Conservation (phyloP, 2,797 vertebrate genomes). For the Coregonus sp. region DNA sequence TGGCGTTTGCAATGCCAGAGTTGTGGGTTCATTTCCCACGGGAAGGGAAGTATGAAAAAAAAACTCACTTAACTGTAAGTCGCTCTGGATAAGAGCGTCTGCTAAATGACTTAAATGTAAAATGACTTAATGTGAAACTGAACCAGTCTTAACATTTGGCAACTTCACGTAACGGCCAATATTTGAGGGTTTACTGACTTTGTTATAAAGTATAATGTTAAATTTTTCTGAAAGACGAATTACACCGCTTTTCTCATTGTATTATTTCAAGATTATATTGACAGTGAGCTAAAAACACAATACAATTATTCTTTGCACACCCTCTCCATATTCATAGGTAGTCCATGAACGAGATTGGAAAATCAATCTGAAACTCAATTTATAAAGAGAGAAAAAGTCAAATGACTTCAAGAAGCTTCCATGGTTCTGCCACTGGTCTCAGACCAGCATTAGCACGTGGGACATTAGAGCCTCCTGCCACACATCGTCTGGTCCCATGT, state of each 20-base stretch:
- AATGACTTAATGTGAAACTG: slow-evolving; percentile 26
- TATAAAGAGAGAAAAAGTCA: not conserved
- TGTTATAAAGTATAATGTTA: not conserved
- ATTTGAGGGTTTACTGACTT: not conserved
- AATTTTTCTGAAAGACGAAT: not conserved
- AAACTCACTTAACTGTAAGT: too few species aligned
- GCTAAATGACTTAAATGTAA: too few species aligned
- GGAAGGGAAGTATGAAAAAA: too few species aligned
- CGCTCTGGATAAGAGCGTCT: too few species aligned
- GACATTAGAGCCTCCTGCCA: not conserved
- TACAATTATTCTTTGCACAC: not conserved
- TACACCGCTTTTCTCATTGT: not conserved
- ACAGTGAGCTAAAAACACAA: not conserved
- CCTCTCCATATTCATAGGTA: not conserved
- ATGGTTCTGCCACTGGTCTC: not conserved
- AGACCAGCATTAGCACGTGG: not conserved
- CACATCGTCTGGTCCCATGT: not conserved
- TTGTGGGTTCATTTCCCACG: too few species aligned
- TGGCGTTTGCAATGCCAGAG: too few species aligned
- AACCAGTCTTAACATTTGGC: slow-evolving; percentile 49
- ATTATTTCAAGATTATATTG: not conserved
- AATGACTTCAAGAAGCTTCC: not conserved
- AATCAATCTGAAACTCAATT: not conserved
- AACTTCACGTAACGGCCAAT: slow-evolving; percentile 12
- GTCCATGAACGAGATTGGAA: not conserved